Base-by-base conservation (phyloP, 2,888 invertebrate species). In the Bembecia ichneumoniformis region DNA sequence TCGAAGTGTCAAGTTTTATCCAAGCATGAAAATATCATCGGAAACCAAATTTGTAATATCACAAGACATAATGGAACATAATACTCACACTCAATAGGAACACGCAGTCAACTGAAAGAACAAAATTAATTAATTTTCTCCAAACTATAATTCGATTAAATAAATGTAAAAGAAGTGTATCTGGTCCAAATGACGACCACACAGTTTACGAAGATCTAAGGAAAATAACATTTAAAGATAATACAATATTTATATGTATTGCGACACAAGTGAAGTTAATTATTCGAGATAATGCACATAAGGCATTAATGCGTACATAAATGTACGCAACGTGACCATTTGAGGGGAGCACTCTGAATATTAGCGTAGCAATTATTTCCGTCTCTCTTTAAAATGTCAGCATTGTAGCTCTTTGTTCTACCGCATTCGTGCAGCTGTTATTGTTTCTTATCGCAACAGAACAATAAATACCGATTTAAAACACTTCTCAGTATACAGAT, bases 381-480 rank as follows among this genome's bases (percentile, higher is more conserved):
- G 68, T 68, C 72, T 51, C 68, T 75, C 44, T 71, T 9, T 66
- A 64, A 78, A 68, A 60, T 60, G 74, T 71, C 64, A 67, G 75
- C 66, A 67, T 78, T 75, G 75, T 73, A 74, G 59, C 64, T 74
- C 83, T 84, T 84, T 86, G 84, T 84, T 79, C 72, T 59, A 60
- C 71, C 64, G 69, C 69, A 58, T 55, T 65, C 69, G 71, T 63
- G 77, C 84, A 86, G 83, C 83, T 84, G 84, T 73, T 55, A 54
- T 55, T 71, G 61, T 66, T 68, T 63, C 72, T 83, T 87, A 86
- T 87, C 84, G 77, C 62, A 47, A 55, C 59, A 61, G 60, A 74
- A 75, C 74, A 80, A 77, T 80, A 82, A 80, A 77, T 75, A 71
- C 66, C 62, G 69, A 77, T 79, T 81, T 75, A 72, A 77, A 79